phyloP scores from a whole-genome alignment of 1,140 invertebrate genomes.

The Temnothorax longispinosus region DNA sequence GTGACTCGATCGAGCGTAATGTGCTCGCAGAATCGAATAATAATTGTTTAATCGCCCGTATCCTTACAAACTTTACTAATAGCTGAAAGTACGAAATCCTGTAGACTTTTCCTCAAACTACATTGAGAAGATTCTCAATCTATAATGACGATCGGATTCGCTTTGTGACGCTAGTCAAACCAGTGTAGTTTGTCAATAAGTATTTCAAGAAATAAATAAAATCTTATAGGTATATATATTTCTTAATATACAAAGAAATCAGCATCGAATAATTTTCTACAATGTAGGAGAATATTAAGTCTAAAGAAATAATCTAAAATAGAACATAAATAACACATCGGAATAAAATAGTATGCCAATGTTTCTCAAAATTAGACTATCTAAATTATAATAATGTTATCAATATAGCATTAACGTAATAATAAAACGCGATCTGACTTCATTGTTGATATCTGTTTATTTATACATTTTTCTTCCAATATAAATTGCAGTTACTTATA shows the following conservation, averaged over 20 bases:
- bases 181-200: background rate
- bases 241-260: background rate
- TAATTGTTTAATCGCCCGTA: constrained; percentile 79
- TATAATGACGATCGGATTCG: background rate
- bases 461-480: background rate
- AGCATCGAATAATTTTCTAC: background rate
- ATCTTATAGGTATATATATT: background rate
- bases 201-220: constrained; percentile 7
- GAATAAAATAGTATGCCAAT: background rate
- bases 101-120: constrained; percentile 12
- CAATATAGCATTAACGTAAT: background rate
- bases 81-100: constrained; percentile 72
- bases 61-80: constrained; percentile 75
- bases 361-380: background rate
- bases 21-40: constrained; percentile 71
- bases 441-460: background rate
- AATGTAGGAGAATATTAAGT: background rate
- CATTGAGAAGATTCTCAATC: background rate
- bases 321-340: background rate
- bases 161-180: background rate
- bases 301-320: background rate
- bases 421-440: background rate
- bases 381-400: background rate
- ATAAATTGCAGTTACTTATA: background rate
- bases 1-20: constrained; percentile 58